These are phyloP conservation scores for Crotalus tigris DNA, from an alignment of 2,113 vertebrate species.

Conservation along the genomic window DNA sequence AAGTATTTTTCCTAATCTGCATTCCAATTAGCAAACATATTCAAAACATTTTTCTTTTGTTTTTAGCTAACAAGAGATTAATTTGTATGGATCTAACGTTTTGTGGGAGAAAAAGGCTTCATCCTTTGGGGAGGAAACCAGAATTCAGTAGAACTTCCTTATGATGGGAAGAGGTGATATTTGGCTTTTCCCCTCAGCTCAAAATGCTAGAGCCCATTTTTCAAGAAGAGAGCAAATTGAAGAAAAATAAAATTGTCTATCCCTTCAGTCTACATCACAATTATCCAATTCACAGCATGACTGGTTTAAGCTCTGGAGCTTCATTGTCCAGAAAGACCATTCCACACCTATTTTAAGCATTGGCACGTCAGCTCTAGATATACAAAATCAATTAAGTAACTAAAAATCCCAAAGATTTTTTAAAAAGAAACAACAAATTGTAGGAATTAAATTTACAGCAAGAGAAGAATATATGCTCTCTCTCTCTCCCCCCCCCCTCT, in stretches of 20 bases:
- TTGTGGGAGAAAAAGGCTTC: accelerated
- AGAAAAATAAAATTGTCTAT: not conserved
- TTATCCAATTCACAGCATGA: not conserved
- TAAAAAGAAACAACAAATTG: not conserved
- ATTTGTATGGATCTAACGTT: not conserved
- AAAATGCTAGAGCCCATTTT: not conserved
- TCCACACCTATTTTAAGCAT: not conserved
- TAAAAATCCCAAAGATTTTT: not conserved
- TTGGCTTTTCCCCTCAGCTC: not conserved
- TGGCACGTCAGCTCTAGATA: not conserved
- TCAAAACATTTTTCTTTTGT: not conserved
- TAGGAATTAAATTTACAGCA: not conserved
- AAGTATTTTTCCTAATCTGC: not conserved
- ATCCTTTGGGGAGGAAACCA: not conserved
- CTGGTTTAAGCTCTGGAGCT: not conserved
- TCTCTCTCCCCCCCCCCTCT: too few relatives aligned
- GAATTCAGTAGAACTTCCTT: not conserved
- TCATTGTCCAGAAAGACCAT: not conserved
- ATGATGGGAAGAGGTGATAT: not conserved
- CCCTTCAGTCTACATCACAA: not conserved
- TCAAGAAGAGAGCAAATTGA: not conserved
- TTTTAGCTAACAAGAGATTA: not conserved
- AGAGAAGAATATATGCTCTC: not conserved
- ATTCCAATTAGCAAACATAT: not conserved
- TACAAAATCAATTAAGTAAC: not conserved